These are phyloP conservation scores for Agriotes lineatus DNA, from an alignment of 2,888 invertebrate species.

Conservation along the genomic window DNA sequence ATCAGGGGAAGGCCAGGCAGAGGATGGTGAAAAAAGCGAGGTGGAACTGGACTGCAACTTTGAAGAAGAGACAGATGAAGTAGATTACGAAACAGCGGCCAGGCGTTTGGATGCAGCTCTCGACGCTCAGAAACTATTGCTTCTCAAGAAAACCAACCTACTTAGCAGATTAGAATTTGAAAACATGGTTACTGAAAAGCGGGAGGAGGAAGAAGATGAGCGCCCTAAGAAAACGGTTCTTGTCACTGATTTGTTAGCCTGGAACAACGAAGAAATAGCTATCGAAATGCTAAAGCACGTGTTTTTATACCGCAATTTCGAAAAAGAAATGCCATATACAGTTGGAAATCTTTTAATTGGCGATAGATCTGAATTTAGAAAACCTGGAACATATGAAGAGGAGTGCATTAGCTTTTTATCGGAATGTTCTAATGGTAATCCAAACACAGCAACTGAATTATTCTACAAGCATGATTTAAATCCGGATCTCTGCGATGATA, in stretches of 20 bases:
- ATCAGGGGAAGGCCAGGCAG: background rate
- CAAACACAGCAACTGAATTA: constrained; percentile 60
- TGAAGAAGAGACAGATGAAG: background rate
- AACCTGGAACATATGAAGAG: constrained; percentile 57
- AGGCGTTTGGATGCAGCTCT: background rate
- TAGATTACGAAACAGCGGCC: constrained; percentile 9
- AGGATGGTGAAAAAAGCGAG: background rate
- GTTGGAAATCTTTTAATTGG: constrained; percentile 56
- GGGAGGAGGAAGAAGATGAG: background rate
- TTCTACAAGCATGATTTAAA: constrained; percentile 64
- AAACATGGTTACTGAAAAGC: background rate
- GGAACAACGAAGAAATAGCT: constrained; percentile 68
- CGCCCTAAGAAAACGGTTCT: constrained; percentile 46
- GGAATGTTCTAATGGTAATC: constrained; percentile 54
- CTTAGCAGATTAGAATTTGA: background rate
- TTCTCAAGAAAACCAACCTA: constrained; percentile 1
- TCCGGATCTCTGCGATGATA: constrained; percentile 68
- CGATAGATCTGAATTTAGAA: constrained; percentile 53
- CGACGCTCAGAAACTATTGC: constrained; percentile 4
- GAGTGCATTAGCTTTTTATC: constrained; percentile 57
- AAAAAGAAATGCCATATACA: constrained; percentile 57
- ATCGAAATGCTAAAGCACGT: constrained; percentile 69
- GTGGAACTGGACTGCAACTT: background rate
- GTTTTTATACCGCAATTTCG: constrained; percentile 65
- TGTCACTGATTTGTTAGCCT: constrained; percentile 61